Evolutionary conservation across 2,797 vertebrate species (phyloP).

Genomic region (Notolepis coatsorum): DNA sequence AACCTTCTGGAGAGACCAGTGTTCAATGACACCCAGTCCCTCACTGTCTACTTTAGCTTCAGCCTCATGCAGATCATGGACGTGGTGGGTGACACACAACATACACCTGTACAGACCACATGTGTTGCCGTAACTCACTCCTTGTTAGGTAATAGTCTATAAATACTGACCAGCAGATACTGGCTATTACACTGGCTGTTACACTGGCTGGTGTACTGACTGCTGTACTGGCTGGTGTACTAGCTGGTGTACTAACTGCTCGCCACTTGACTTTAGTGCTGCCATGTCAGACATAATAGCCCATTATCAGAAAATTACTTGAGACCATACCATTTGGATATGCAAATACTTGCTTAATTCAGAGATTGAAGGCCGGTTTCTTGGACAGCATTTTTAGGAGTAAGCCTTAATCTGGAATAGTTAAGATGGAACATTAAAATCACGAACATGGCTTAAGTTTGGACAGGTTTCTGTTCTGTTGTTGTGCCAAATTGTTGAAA

Average conservation of each 20-base stretch:
- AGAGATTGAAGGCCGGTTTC: too few relatives aligned
- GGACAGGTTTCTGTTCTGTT: neutral
- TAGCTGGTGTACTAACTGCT: too few relatives aligned
- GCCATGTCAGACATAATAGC: too few relatives aligned
- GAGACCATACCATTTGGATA: too few relatives aligned
- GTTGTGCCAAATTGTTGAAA: neutral
- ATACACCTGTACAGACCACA: neutral
- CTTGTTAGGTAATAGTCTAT: neutral
- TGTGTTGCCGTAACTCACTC: neutral
- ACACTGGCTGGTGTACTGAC: too few relatives aligned
- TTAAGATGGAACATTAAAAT: neutral
- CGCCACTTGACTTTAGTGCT: too few relatives aligned
- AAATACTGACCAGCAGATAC: neutral
- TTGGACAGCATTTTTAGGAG: too few relatives aligned
- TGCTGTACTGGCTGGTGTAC: too few relatives aligned
- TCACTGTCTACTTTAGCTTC: conserved; percentile 76
- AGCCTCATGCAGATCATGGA: conserved; percentile 84
- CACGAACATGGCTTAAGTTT: neutral
- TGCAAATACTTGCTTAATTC: too few relatives aligned
- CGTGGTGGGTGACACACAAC: conserved; percentile 64
- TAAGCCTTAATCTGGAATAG: too few relatives aligned
- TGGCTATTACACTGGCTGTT: neutral
- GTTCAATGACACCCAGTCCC: conserved; percentile 72
- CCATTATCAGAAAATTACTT: too few relatives aligned
- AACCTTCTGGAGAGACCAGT: conserved; percentile 77